Evolutionary conservation across 2,113 vertebrate species (phyloP).

Genomic region (Melanotaenia duboulayi): DNA sequence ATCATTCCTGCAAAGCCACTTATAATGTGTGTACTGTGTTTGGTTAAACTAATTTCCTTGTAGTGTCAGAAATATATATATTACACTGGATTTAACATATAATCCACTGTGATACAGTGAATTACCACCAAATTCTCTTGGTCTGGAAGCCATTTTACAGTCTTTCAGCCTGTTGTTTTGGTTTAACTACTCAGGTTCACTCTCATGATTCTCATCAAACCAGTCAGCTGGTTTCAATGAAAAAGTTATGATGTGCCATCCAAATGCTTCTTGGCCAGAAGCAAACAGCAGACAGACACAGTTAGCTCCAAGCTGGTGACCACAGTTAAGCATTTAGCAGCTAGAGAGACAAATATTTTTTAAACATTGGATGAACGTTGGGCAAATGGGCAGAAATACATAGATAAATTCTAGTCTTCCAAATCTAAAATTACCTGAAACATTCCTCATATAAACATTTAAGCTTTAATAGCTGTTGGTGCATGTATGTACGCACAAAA

Average conservation of each 20-base stretch:
- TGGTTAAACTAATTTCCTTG: constrained; percentile 4
- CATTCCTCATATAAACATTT: not conserved
- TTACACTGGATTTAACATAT: not conserved
- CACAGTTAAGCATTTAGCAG: constrained; percentile 17
- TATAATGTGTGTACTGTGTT: constrained; percentile 15
- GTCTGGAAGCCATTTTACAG: constrained; percentile 1
- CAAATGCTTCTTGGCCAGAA: constrained; percentile 13
- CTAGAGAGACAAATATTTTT: not conserved
- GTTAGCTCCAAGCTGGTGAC: constrained; percentile 7
- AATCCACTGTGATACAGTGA: not conserved
- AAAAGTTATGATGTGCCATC: not conserved
- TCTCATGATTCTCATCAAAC: constrained; percentile 11
- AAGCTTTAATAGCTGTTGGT: not conserved
- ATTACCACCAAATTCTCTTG: not conserved
- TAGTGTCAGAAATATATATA: not conserved
- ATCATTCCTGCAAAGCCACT: constrained; percentile 31
- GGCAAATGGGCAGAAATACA: constrained; percentile 12
- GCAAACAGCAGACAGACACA: constrained; percentile 13
- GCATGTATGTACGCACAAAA: not conserved
- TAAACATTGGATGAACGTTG: not conserved
- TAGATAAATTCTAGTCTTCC: not conserved
- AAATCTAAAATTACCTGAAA: constrained; percentile 2
- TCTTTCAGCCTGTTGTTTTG: constrained; percentile 18
- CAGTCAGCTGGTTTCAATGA: constrained; percentile 9
- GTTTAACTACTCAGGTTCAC: constrained; percentile 2